phyloP scores from a whole-genome alignment of 2,113 vertebrate genomes.

The Carassius auratus region DNA sequence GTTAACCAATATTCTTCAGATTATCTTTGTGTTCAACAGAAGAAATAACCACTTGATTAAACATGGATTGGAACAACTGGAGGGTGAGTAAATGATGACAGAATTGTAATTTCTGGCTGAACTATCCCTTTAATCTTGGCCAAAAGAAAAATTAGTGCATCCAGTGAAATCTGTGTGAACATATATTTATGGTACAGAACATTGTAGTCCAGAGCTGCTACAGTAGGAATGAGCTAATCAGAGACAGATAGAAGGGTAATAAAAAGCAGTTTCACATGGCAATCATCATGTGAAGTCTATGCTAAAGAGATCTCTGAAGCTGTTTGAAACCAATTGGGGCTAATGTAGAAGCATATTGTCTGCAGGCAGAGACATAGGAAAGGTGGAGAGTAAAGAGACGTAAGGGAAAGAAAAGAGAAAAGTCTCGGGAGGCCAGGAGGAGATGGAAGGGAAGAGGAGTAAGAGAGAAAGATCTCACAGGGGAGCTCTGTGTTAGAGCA shows the following conservation, averaged over 20 bases:
- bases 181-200: not conserved
- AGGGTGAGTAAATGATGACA: not conserved
- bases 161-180: not conserved
- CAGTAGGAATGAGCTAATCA: not conserved
- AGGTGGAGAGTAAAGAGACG: not conserved
- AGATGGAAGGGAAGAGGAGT: conserved; percentile 14
- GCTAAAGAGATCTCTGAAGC: not conserved
- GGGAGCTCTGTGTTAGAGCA: conserved; percentile 22
- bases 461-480: conserved; percentile 12
- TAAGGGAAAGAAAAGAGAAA: conserved; percentile 35
- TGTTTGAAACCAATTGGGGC: conserved; percentile 17
- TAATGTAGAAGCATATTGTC: conserved; percentile 1
- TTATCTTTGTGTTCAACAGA: not conserved
- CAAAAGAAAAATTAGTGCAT: not conserved
- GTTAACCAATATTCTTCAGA: not conserved
- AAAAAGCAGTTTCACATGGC: not conserved
- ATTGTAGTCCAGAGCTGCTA: not conserved
- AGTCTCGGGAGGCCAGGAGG: conserved; percentile 16
- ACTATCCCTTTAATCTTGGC: not conserved
- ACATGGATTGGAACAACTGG: too few relatives aligned
- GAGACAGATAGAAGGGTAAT: not conserved
- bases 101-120: not conserved
- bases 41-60: too few relatives aligned
- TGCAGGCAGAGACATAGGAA: conserved; percentile 14
- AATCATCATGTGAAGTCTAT: not conserved